Base-by-base conservation (phyloP, 2,888 invertebrate species). In the Drosophila limbata region DNA sequence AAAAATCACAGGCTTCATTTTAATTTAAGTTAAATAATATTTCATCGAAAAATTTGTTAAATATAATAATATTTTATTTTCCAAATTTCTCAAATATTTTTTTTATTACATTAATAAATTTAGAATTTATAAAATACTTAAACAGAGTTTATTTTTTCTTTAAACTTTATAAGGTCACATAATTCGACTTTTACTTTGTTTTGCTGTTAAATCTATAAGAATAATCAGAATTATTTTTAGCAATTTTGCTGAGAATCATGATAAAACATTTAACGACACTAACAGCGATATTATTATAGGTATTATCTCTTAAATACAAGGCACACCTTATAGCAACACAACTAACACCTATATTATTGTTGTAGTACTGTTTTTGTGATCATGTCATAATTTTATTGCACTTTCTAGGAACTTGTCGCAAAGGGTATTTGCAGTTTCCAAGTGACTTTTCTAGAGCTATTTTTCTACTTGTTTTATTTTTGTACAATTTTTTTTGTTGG, bases 391-490 rank as follows among this genome's bases (percentile, higher is more conserved):
- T n/a, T 47, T 48, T 48, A 39, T 25, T 19, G 17, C 4, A 33
- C 11, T 40, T 39, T 19, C 6, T 3, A n/a, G 11, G 13, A 35
- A 25, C 19, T 35, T n/a, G 1, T 28, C 6, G 9, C n/a, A 17
- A 37, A 73, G 75, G 21, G 78, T 75, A 78, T 78, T 31, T 31
- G 39, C 37, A 47, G 57, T 51, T 59, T 45, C 11, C 13, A 59
- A 50, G 35, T 33, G 17, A 59, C 39, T 31, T 42, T 28, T 35
- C 17, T 31, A n/a, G n/a, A 37, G 25, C 17, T 42, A 42, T 48
- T 52, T 59, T 48, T 52, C 51, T 31, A 44, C 19, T 21, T 21
- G 48, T n/a, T 60, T 17, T 57, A 37, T 77, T 57, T 52, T 4
- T 61, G 62, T 33, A 44, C 37, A 28, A 47, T 40, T 59, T 67